A percentile compares a stretch with the other conserved stretches of the same genome.
phyloP scores from a whole-genome alignment of 2,888 invertebrate species.

The Acronicta alni region DNA sequence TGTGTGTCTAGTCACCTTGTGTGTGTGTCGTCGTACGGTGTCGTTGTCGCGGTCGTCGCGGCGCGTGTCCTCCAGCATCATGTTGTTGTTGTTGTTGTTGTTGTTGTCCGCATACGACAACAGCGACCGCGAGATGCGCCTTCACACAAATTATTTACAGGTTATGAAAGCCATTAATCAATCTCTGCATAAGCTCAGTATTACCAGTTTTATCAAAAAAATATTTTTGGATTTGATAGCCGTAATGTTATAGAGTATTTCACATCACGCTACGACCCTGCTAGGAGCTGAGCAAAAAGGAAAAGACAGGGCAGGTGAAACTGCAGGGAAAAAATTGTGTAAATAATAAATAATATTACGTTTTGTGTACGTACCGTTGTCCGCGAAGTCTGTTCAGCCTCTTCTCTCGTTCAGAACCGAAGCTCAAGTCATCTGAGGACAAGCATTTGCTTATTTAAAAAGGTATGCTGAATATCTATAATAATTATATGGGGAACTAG shows the following conservation, averaged over 20 bases:
- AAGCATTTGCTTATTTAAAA: background rate
- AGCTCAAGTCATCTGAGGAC: slow-evolving; percentile 25
- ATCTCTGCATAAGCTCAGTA: too few relatives aligned
- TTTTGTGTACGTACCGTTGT: slow-evolving; percentile 45
- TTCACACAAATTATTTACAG: slow-evolving; percentile 50
- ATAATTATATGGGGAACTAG: too few relatives aligned
- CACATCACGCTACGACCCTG: too few relatives aligned
- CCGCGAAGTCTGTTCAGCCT: slow-evolving; percentile 47
- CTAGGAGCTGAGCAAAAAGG: too few relatives aligned
- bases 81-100: slow-evolving; percentile 9
- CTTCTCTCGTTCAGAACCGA: slow-evolving; percentile 34
- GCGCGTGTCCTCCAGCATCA: background rate
- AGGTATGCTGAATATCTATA: too few relatives aligned
- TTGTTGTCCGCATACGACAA: slow-evolving; percentile 62
- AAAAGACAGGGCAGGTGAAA: too few relatives aligned
- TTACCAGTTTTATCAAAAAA: too few relatives aligned
- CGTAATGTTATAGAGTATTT: too few relatives aligned
- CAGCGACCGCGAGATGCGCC: slow-evolving; percentile 79
- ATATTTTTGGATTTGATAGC: too few relatives aligned
- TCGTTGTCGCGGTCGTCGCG: background rate
- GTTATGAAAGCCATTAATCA: background rate
- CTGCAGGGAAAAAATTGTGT: too few relatives aligned
- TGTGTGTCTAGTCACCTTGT: slow-evolving; percentile 41
- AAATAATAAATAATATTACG: too few relatives aligned
- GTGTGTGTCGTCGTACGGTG: slow-evolving; percentile 49